Evolutionary conservation across 2,113 vertebrate genomes (phyloP).

Genomic region (Melanerpes formicivorus): DNA sequence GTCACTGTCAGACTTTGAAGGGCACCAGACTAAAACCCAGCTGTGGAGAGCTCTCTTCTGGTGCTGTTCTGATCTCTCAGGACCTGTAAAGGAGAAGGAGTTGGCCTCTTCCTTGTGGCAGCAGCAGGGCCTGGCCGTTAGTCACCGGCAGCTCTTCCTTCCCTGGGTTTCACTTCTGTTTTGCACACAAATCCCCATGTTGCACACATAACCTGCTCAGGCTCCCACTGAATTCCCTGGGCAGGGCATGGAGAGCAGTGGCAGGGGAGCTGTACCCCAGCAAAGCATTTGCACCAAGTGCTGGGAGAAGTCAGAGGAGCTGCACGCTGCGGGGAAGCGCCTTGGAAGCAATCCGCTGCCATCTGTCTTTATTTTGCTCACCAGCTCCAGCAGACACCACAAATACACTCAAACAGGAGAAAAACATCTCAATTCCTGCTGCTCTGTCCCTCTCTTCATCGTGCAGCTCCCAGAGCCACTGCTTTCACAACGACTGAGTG

Average conservation of each 20-base stretch:
- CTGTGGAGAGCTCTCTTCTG: not conserved
- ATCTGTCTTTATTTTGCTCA: conserved; percentile 71
- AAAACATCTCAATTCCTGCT: conserved; percentile 66
- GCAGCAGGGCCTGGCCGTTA: not conserved
- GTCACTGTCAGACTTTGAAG: not conserved
- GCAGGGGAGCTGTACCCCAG: not conserved
- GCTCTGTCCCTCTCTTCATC: conserved; percentile 4
- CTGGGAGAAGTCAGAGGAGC: not conserved
- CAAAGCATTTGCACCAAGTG: not conserved
- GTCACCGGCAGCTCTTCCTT: not conserved
- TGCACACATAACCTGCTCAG: not conserved
- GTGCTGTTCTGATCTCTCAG: not conserved
- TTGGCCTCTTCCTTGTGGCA: not conserved
- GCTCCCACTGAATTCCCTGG: not conserved
- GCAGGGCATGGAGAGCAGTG: not conserved
- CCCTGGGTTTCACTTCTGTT: not conserved
- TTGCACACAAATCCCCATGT: not conserved
- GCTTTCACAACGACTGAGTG: not conserved
- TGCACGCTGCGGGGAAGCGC: not conserved
- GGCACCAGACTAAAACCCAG: not conserved
- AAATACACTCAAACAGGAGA: conserved; percentile 64
- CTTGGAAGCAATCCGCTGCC: conserved; percentile 66
- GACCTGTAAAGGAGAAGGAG: not conserved
- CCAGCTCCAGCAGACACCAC: conserved; percentile 61
- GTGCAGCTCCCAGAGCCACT: not conserved